Conservation (phyloP, 2,113 vertebrate species). For the Ascaphus truei region DNA sequence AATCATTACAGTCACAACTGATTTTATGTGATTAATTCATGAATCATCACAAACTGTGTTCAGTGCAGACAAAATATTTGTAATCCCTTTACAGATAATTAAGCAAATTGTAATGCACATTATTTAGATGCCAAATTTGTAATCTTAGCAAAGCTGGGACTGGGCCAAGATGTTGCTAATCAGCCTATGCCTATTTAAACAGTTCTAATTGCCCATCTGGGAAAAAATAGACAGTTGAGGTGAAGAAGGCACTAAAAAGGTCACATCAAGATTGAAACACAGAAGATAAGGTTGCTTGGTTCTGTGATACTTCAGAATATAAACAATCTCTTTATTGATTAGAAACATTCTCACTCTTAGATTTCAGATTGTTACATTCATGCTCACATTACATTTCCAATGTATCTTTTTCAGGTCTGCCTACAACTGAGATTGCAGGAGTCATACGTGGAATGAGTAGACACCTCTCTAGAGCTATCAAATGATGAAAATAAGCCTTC, state of each 20-base stretch:
- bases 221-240: conserved; percentile 2
- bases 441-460: no score
- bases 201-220: conserved; percentile 8
- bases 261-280: neutral
- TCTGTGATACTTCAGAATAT: neutral
- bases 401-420: no score
- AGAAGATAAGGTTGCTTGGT: neutral
- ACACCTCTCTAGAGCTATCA: no score
- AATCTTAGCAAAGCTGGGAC: neutral
- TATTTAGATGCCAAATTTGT: conserved; percentile 2
- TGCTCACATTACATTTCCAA: no score
- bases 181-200: conserved; percentile 14
- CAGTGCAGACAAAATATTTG: neutral
- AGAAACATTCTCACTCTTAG: neutral
- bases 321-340: neutral
- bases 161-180: conserved; percentile 5
- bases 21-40: no score
- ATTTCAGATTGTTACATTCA: no score
- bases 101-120: conserved; percentile 13
- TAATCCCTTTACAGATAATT: conserved; percentile 14
- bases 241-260: neutral
- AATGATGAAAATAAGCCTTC: no score
- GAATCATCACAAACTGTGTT: neutral
- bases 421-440: no score
- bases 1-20: no score